phyloP scores from a whole-genome alignment of 2,888 invertebrate species.

The Lycia hirtaria region DNA sequence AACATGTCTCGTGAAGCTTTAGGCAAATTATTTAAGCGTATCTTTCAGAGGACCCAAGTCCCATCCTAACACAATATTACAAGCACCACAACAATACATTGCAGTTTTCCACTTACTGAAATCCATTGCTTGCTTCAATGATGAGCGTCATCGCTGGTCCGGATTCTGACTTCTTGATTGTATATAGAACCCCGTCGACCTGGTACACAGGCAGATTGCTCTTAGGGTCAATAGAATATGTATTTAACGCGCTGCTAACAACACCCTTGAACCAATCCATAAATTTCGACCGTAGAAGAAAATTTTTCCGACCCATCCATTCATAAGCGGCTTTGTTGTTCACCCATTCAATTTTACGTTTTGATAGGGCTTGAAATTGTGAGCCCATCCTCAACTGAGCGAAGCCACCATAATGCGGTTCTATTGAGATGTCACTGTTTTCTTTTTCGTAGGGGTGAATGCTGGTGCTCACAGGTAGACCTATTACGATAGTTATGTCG shows the following conservation, averaged over 20 bases:
- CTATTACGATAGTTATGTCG: conserved; percentile 85
- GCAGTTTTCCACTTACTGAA: conserved; percentile 41
- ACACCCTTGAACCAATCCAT: conserved; percentile 83
- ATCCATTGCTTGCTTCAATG: conserved; percentile 65
- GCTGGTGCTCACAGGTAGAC: conserved; percentile 71
- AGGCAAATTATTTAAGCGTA: too few relatives aligned
- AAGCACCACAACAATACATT: too few relatives aligned
- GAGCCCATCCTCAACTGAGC: conserved; percentile 71
- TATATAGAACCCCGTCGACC: conserved; percentile 70
- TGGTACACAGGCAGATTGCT: conserved; percentile 32
- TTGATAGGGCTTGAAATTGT: conserved; percentile 59
- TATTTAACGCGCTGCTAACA: conserved; percentile 69
- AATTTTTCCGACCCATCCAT: conserved; percentile 71
- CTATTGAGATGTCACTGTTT: conserved; percentile 67
- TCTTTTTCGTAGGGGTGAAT: conserved; percentile 42
- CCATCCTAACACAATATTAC: too few relatives aligned
- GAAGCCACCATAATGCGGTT: conserved; percentile 71
- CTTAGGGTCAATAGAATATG: conserved; percentile 45
- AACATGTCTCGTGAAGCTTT: too few relatives aligned
- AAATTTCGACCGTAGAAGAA: conserved; percentile 74
- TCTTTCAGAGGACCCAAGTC: too few relatives aligned
- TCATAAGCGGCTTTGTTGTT: conserved; percentile 64
- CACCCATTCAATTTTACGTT: conserved; percentile 58
- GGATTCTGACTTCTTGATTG: conserved; percentile 55
- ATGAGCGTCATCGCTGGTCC: conserved; percentile 85